Percentiles rank a stretch among this genome's conserved stretches.
These are phyloP conservation scores for Temnothorax longispinosus DNA, from an alignment of 1,140 invertebrate species.

Conservation along the genomic window DNA sequence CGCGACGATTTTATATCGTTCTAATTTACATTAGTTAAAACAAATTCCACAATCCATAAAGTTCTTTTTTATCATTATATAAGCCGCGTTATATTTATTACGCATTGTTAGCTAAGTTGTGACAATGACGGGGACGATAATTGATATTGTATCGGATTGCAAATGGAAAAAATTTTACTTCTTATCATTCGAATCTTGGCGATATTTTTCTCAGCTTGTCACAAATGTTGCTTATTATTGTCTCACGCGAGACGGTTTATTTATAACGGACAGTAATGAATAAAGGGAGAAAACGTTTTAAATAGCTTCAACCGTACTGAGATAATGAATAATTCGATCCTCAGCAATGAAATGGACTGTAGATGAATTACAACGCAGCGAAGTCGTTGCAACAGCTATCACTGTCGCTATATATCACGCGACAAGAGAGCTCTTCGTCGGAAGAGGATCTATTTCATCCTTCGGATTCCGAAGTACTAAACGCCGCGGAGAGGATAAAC, in stretches of 20 bases:
- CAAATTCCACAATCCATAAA: neutral
- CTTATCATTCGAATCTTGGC: neutral
- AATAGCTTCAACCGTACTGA: neutral
- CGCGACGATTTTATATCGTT: neutral
- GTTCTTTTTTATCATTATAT: neutral
- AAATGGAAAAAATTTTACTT: neutral
- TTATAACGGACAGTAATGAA: neutral
- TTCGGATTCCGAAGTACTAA: constrained; percentile 49
- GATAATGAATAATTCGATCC: constrained; percentile 27
- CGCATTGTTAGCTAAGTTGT: neutral
- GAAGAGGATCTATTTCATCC: constrained; percentile 25
- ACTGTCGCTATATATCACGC: constrained; percentile 8
- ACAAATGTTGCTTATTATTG: neutral
- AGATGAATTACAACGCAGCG: constrained; percentile 12
- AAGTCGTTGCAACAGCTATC: constrained; percentile 28
- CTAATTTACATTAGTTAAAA: neutral
- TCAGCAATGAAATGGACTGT: constrained; percentile 17
- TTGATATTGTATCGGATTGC: neutral
- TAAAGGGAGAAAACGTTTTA: neutral
- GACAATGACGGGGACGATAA: neutral
- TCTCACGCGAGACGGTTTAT: neutral
- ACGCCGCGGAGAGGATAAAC: constrained; percentile 7
- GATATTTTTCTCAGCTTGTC: neutral
- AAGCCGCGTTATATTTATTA: neutral
- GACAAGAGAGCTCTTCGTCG: constrained; percentile 48